Base-by-base conservation (phyloP, 2,888 invertebrate species). In the Mechanitis messenoides region DNA sequence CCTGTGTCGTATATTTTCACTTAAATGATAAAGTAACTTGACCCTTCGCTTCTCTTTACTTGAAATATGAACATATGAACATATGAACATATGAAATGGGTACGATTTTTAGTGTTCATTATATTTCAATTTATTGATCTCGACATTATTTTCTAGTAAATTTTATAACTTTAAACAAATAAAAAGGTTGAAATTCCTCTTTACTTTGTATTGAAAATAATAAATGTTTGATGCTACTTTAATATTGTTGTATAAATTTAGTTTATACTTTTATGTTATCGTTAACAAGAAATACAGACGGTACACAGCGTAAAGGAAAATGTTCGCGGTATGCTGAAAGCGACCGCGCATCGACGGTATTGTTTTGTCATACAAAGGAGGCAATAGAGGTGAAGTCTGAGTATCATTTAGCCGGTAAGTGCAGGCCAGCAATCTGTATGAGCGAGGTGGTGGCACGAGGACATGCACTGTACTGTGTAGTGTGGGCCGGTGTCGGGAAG, bases 1-100 rank as follows among this genome's bases (percentile, higher is more conserved):
- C 81, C 74, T 73, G 73, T 79, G 82, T 81, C 87, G 87, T 89
- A 88, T 87, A 88, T 90, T 88, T 87, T 88, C 89, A 88, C 89
- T 89, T 88, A 85, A 87, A 87, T 87, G 87, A 87, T 85, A 82
- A 81, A 84, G 83, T 82, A 83, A 81, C 83, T 82, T 79, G 83
- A 83, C 84, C 84, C 78, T 81, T 80, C 82, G 81, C 79, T 79
- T 77, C 79, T 78, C 77, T 79, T 79, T 84, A 55, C 58, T 53
- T 55, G 11, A 50, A 59, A 66, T 64, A 60, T 56, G 79, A 60
- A 53, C 50, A 1, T 20, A 20, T 20, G 20, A 20, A 20, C 20
- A 20, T 20, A 20, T 20, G 20, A 31, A 31, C 9, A 50, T 50
- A 31, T 31, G 50, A 31, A 50, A 50, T 50, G 50, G 50, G 6